phyloP scores from a whole-genome alignment of 2,113 vertebrate species.

The Drymodes brunneopygia region DNA sequence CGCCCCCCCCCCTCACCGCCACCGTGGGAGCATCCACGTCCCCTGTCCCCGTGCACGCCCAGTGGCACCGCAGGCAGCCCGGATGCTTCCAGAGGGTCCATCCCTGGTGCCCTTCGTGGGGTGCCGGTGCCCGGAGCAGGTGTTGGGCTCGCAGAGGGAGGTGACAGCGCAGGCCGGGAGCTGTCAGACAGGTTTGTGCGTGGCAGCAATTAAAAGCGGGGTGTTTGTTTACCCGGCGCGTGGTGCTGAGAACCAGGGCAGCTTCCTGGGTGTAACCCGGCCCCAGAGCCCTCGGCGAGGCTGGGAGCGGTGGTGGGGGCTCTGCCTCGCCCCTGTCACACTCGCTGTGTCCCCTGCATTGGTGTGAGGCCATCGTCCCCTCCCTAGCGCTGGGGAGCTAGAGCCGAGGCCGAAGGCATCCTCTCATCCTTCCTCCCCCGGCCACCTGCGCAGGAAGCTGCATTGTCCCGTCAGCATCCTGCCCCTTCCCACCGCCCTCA shows the following conservation, averaged over 20 bases:
- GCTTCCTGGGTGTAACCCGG: conserved; percentile 51
- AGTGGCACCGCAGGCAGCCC: neutral
- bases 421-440: neutral
- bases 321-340: neutral
- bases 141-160: conserved; percentile 8
- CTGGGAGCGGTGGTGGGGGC: neutral
- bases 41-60: neutral
- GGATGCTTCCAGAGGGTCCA: neutral
- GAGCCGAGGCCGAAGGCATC: neutral
- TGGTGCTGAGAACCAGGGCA: conserved; percentile 50
- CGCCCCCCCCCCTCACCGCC: neutral
- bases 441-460: conserved; percentile 63
- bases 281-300: neutral
- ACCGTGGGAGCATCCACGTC: accelerated
- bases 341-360: accelerated
- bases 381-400: neutral
- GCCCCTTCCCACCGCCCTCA: neutral
- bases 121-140: conserved; percentile 1
- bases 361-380: neutral
- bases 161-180: conserved; percentile 46
- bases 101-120: neutral
- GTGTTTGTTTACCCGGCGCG: conserved; percentile 54
- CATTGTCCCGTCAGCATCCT: conserved; percentile 22
- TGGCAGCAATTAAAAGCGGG: conserved; percentile 58
- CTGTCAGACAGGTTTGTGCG: conserved; percentile 61